phyloP scores from a whole-genome alignment of 2,113 vertebrate genomes.

The Myrmecophaga tridactyla region DNA sequence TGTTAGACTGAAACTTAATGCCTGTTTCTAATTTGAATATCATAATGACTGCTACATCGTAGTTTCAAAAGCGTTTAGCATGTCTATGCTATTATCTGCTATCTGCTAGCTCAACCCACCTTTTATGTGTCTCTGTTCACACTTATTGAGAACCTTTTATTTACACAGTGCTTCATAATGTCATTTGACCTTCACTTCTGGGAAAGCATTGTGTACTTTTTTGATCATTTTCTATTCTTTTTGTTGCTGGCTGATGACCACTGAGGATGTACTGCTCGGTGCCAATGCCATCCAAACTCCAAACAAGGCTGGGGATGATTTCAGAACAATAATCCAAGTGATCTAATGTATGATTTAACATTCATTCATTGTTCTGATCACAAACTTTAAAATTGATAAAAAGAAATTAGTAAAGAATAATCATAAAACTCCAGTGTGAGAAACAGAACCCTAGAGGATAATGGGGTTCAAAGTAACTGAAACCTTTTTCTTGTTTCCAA shows the following conservation, averaged over 20 bases:
- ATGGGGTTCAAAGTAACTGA: background rate
- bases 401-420: background rate
- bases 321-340: background rate
- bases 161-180: background rate
- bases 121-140: background rate
- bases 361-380: background rate
- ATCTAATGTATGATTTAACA: background rate
- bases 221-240: background rate
- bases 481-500: background rate
- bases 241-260: background rate
- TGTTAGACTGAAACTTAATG: background rate
- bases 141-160: background rate
- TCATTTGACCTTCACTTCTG: background rate
- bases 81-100: background rate
- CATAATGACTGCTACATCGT: background rate
- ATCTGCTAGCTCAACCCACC: background rate
- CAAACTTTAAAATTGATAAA: background rate
- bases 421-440: background rate
- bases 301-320: background rate
- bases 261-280: background rate
- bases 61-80: background rate
- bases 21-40: conserved; percentile 2
- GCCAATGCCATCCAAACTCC: background rate
- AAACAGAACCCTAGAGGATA: background rate
- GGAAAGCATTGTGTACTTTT: background rate